These are phyloP conservation scores for Cossypha dichroa DNA, from an alignment of 2,797 vertebrate species.

Conservation along the genomic window DNA sequence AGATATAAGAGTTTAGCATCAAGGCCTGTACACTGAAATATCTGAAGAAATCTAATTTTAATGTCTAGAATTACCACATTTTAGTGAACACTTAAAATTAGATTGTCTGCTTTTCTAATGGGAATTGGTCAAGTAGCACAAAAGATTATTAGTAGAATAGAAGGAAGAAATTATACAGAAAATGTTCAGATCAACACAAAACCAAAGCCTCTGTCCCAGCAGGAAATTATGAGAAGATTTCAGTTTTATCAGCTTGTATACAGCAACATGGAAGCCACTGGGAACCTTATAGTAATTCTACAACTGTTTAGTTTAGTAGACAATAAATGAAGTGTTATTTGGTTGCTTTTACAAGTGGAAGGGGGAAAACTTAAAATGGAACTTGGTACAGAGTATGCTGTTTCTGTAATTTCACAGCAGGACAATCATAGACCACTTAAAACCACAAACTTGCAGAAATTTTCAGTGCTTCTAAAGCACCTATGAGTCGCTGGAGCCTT, in stretches of 20 bases:
- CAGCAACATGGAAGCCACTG: not conserved
- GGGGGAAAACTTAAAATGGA: not conserved
- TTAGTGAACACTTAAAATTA: not conserved
- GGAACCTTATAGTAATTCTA: not conserved
- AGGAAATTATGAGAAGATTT: not conserved
- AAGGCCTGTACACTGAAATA: not conserved
- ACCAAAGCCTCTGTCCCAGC: not conserved
- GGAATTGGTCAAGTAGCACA: not conserved
- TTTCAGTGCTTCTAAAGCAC: not conserved
- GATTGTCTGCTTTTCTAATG: not conserved
- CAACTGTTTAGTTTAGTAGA: conserved; percentile 22
- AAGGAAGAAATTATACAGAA: not conserved
- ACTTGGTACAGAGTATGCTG: not conserved
- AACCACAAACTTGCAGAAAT: not conserved
- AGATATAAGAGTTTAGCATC: not conserved
- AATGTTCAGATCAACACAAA: not conserved
- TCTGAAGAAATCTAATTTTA: not conserved
- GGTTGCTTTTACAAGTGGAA: not conserved
- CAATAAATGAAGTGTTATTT: not conserved
- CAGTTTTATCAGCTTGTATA: not conserved
- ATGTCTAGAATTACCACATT: not conserved
- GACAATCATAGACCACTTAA: conserved; percentile 13
- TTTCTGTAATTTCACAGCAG: conserved; percentile 35
- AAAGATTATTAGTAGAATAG: not conserved
- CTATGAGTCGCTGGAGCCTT: not conserved